phyloP scores from a whole-genome alignment of 2,888 invertebrate genomes.

The Leptinotarsa haldemani region DNA sequence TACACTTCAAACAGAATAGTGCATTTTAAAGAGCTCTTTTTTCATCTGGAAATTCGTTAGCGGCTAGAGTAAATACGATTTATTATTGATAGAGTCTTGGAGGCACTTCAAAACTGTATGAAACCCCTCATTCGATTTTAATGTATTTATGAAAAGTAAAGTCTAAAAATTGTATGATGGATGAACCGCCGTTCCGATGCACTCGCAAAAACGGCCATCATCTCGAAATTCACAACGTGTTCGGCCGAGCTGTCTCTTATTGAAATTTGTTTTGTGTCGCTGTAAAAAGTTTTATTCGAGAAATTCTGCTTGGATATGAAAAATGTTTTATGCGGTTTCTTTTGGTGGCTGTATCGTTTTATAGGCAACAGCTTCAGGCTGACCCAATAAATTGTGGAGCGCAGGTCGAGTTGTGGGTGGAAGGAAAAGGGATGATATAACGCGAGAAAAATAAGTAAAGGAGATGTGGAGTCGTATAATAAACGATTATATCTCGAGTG shows the following conservation, averaged over 20 bases:
- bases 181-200: conserved; percentile 6
- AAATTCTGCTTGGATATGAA: conserved; percentile 44
- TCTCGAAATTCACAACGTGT: neutral
- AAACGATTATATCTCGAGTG: no score
- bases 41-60: conserved; percentile 19
- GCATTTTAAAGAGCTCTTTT: conserved; percentile 25
- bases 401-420: neutral
- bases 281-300: conserved; percentile 49
- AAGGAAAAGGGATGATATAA: neutral
- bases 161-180: conserved; percentile 28
- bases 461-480: no score
- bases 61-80: conserved; percentile 29
- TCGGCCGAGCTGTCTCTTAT: conserved; percentile 48
- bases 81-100: conserved; percentile 28
- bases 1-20: conserved; percentile 25
- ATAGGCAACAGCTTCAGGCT: conserved; percentile 38
- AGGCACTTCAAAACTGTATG: conserved; percentile 22
- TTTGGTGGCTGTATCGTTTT: conserved; percentile 38
- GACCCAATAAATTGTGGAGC: conserved; percentile 36
- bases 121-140: conserved; percentile 30
- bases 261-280: conserved; percentile 54
- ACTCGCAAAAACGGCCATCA: conserved; percentile 5
- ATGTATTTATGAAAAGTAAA: conserved; percentile 44
- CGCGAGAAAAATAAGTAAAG: neutral
- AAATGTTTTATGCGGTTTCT: conserved; percentile 41